Conservation (phyloP, 1,140 invertebrate species). For the Pseudomyrmex dendroicus region DNA sequence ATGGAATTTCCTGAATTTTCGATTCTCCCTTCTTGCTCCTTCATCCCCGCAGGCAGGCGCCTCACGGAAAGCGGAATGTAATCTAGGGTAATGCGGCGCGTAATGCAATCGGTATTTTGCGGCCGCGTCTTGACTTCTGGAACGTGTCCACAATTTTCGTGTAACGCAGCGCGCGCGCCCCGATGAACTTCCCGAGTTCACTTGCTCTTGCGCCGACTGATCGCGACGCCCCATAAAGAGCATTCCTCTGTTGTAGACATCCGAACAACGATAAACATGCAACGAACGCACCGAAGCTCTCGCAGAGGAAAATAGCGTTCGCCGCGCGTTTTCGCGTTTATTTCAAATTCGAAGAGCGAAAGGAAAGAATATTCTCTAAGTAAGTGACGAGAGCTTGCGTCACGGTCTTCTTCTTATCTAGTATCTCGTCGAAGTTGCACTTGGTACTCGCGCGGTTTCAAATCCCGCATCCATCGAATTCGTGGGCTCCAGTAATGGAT, state of each 20-base stretch:
- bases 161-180: conserved; percentile 27
- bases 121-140: conserved; percentile 54
- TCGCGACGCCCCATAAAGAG: conserved; percentile 30
- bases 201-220: conserved; percentile 7
- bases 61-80: conserved; percentile 53
- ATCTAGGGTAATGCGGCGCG: conserved; percentile 52
- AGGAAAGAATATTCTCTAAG: too few relatives aligned
- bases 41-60: background rate
- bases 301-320: conserved; percentile 15
- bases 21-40: background rate
- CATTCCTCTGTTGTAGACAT: conserved; percentile 42
- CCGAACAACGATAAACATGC: conserved; percentile 13
- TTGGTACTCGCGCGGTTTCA: conserved; percentile 21
- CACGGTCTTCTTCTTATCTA: conserved; percentile 38
- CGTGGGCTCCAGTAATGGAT: conserved; percentile 37
- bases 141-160: conserved; percentile 60
- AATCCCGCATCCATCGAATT: conserved; percentile 25
- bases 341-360: background rate
- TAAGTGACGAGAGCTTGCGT: conserved; percentile 3
- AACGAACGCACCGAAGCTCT: background rate
- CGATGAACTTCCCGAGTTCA: conserved; percentile 35
- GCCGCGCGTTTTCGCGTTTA: background rate
- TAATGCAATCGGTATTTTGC: conserved; percentile 55
- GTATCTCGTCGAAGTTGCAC: conserved; percentile 18
- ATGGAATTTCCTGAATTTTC: conserved; percentile 61